Evolutionary conservation across 2,888 invertebrate genomes (phyloP), one percentile per base, ranked within the genome.

Genomic region (Tetragonisca angustula): DNA sequence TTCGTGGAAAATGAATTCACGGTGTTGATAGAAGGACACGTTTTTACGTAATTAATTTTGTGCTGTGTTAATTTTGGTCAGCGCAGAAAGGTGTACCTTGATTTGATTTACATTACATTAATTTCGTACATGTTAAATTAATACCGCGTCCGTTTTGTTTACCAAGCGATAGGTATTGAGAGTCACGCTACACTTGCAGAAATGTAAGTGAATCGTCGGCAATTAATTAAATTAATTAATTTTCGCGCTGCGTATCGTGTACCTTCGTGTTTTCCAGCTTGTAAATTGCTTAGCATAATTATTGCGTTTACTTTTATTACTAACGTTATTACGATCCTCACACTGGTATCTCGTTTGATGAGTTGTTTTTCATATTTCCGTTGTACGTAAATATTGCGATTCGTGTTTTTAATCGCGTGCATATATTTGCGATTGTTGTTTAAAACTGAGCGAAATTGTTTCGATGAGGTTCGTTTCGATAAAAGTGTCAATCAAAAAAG

Each of bases 161-260:
- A 15, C n/a, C 21, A 19, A 17, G 13, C n/a, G n/a, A 21, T 5
- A 21, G 9, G 2, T 17, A 43, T 36, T 21, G 43, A 13, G 6
- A 64, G 43, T 21, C 19, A 27, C 4, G 17, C 62, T 3, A 36
- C 4, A 13, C n/a, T 5, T 21, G 43, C 43, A 43, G 43, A 43
- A 43, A 19, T 24, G 11, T 9, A 17, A 27, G 4, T 17, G 43
- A 64, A 62, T 19, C 61, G 21, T 9, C 19, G 9, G 32, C 13
- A 67, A 50, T 67, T 68, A 74, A 79, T 79, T 27, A 52, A 62
- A 54, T 17, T 68, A 74, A 67, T 67, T 74, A 67, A 50, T 27
- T 36, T 36, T 49, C 13, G 27, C 49, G 24, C 6, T 19, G 24
- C 11, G 15, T 17, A 11, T 21, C 2, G 62, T 0, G 6, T 32